Evolutionary conservation across 2,888 invertebrate genomes (phyloP), one percentile per base, ranked within the genome.

Genomic region (Athetis lepigone): DNA sequence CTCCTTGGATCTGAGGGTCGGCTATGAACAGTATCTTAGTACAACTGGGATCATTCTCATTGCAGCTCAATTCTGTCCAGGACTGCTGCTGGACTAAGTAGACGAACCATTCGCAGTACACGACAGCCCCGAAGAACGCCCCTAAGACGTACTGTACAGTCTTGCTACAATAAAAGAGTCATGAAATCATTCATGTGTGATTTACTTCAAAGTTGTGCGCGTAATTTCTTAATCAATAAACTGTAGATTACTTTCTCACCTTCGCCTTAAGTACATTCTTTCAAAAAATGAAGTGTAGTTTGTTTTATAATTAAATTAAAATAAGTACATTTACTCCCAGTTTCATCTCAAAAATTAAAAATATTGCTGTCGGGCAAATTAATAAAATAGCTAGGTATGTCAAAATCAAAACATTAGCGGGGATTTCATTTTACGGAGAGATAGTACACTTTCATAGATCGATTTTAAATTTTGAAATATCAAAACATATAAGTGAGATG

Each of bases 1-100:
- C 96, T 0, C 99, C 99, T 77, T 98, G 96, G 66, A 99, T 96
- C 91, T 99, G 99, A 18, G 99, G 99, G 92, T 99, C 99, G 6
- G 98, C 98, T 54, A 98, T 97, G 52, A 97, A 95, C 50, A 98
- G 88, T 59, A 98, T 93, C 80, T 95, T 96, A 5, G 96, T 96
- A 77, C 97, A 97, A 59, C 95, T 94, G 0, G 75, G 54, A 36
- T 89, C 89, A n/a, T 84, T 64, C 6, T 76, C 60, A 77, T 82
- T 88, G 92, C 96, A 96, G 60, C 91, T 86, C 29, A 95, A 82
- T 16, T 90, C 86, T 52, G 93, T 90, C 90, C 96, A 93, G 68
- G 93, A 87, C 23, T 84, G 55, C 3, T 89, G 88, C 72, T 93
- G 94, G 19, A 90, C 65, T 9, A 83, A 77, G 77, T 96, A 96